Conservation (phyloP, 1,140 invertebrate species). For the Ridgeia piscesae region DNA sequence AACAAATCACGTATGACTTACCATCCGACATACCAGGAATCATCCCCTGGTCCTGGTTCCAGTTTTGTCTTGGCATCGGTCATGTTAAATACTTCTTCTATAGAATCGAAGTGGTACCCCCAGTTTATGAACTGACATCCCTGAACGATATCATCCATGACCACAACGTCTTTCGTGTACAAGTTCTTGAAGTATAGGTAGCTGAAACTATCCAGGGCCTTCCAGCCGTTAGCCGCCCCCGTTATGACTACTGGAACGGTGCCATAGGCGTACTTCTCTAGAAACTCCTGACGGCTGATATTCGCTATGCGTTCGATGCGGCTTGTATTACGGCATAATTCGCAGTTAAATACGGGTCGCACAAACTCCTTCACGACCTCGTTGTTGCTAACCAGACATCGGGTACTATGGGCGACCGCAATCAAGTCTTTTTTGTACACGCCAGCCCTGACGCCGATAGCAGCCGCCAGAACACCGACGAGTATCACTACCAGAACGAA, state of each 20-base stretch:
- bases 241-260: constrained; percentile 80
- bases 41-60: constrained; percentile 64
- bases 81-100: constrained; percentile 75
- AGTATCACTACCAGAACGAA: neutral
- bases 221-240: constrained; percentile 82
- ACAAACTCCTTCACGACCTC: constrained; percentile 83
- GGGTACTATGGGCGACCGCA: neutral
- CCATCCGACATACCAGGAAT: constrained; percentile 72
- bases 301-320: constrained; percentile 51
- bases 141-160: neutral
- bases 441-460: neutral
- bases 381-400: constrained; percentile 78
- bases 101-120: constrained; percentile 76
- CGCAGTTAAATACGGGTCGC: constrained; percentile 78
- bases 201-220: constrained; percentile 70
- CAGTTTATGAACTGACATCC: constrained; percentile 89
- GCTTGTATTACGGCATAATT: constrained; percentile 68
- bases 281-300: constrained; percentile 68
- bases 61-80: constrained; percentile 67
- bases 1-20: no score
- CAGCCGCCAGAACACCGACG: no score
- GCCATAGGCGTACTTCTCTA: constrained; percentile 67
- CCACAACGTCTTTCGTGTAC: constrained; percentile 60
- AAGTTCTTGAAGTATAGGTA: constrained; percentile 80
- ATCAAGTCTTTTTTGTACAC: neutral